Conservation (phyloP, 35 echinoderm and acorn worm genomes). For the Ptychodera flava region DNA sequence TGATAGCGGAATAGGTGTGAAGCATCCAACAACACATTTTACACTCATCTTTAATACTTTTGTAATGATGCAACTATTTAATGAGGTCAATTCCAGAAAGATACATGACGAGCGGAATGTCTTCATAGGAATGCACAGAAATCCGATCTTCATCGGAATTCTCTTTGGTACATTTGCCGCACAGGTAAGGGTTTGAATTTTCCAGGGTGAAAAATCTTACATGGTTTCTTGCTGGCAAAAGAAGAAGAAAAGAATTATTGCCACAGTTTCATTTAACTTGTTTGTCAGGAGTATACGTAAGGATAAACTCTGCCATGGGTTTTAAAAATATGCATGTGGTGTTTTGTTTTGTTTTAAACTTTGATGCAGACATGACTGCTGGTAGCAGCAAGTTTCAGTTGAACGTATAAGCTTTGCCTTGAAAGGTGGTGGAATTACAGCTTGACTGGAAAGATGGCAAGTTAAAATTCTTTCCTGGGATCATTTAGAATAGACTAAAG, state of each 20-base stretch:
- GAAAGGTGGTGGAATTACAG: no score
- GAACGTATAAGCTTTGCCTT: no score
- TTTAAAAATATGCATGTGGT: no score
- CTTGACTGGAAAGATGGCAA: no score
- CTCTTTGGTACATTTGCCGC: slow-evolving; percentile 71
- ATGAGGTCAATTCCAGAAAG: slow-evolving; percentile 97
- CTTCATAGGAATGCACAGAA: slow-evolving; percentile 69
- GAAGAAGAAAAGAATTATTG: no score
- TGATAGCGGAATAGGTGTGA: slow-evolving; percentile 52
- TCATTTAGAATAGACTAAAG: not conserved
- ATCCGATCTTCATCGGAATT: slow-evolving; percentile 81
- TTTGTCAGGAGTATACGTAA: no score
- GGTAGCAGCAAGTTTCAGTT: no score
- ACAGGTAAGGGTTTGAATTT: slow-evolving; percentile 50
- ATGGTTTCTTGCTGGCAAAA: no score
- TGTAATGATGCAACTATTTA: slow-evolving; percentile 99
- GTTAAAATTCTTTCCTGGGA: not conserved
- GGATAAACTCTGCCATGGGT: no score
- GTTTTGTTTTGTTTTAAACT: no score
- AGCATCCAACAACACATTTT: slow-evolving; percentile 63
- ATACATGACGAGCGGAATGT: slow-evolving; percentile 93
- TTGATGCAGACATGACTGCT: no score
- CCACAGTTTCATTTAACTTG: no score
- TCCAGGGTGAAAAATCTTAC: not conserved
- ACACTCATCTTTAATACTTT: slow-evolving; percentile 99